These are phyloP conservation scores for Spodoptera frugiperda DNA, from an alignment of 1,140 invertebrate genomes.

Conservation along the genomic window DNA sequence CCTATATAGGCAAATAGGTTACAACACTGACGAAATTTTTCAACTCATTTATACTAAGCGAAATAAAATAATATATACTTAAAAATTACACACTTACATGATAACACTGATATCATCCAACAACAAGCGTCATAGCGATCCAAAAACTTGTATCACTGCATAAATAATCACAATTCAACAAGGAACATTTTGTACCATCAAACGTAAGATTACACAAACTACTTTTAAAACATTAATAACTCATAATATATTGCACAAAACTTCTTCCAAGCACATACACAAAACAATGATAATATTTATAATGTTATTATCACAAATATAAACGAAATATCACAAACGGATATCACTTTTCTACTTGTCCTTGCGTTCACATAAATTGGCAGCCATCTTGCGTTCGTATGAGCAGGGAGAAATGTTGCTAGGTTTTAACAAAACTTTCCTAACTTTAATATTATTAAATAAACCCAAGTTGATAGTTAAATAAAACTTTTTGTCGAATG, in stretches of 20 bases:
- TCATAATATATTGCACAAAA: slow-evolving; percentile 81
- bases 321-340: slow-evolving; percentile 76
- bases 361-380: slow-evolving; percentile 84
- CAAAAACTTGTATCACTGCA: slow-evolving; percentile 78
- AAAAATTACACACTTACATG: slow-evolving; percentile 70
- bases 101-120: slow-evolving; percentile 83
- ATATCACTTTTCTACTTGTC: slow-evolving; percentile 82
- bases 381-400: slow-evolving; percentile 84
- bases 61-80: slow-evolving; percentile 44
- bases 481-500: no score
- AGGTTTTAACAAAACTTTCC: slow-evolving; percentile 51
- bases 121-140: slow-evolving; percentile 77
- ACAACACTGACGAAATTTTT: slow-evolving; percentile 63
- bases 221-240: slow-evolving; percentile 78
- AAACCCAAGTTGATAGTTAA: no score
- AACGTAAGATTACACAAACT: slow-evolving; percentile 81
- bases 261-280: slow-evolving; percentile 70
- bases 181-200: slow-evolving; percentile 80
- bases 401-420: slow-evolving; percentile 70
- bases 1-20: slow-evolving; percentile 83
- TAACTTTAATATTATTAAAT: neutral
- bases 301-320: slow-evolving; percentile 79
- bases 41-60: slow-evolving; percentile 43
- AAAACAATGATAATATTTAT: slow-evolving; percentile 68
- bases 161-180: slow-evolving; percentile 84